Conservation (phyloP, 1,140 invertebrate species). For the Globodera ellingtonae region DNA sequence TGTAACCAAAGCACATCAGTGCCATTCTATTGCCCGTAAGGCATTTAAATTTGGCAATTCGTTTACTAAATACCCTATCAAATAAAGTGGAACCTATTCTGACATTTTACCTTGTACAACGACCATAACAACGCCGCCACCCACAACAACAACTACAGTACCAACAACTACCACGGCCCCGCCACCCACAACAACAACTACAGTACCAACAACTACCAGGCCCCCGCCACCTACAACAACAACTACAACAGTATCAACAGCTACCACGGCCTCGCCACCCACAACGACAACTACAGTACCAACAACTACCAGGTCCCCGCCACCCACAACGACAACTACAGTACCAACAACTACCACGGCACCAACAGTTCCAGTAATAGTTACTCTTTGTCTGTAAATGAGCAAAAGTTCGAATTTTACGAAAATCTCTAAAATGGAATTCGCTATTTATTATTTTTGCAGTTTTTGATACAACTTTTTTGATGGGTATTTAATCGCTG, state of each 20-base stretch:
- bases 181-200: slow-evolving; percentile 7
- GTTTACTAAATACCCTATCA: background rate
- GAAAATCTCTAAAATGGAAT: background rate
- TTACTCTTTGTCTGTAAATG: too few relatives aligned
- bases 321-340: slow-evolving; percentile 26
- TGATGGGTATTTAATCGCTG: background rate
- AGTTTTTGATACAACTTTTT: background rate
- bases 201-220: background rate
- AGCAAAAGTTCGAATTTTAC: too few relatives aligned
- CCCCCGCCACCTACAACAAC: background rate
- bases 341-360: slow-evolving; percentile 16
- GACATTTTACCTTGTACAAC: slow-evolving; percentile 14
- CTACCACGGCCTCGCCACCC: slow-evolving; percentile 15
- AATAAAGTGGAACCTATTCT: slow-evolving; percentile 16
- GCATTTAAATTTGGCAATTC: background rate
- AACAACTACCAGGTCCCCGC: slow-evolving; percentile 11
- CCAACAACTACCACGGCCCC: slow-evolving; percentile 13
- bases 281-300: background rate
- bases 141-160: background rate
- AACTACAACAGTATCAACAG: background rate
- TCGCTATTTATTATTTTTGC: background rate
- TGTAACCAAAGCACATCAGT: background rate
- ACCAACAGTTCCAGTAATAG: background rate
- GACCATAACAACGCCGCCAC: slow-evolving; percentile 7
- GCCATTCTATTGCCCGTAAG: slow-evolving; percentile 25